Percentiles rank a stretch among this genome's conserved stretches.
Conservation (phyloP, 2,113 vertebrate species). For the Callaeas wilsoni region DNA sequence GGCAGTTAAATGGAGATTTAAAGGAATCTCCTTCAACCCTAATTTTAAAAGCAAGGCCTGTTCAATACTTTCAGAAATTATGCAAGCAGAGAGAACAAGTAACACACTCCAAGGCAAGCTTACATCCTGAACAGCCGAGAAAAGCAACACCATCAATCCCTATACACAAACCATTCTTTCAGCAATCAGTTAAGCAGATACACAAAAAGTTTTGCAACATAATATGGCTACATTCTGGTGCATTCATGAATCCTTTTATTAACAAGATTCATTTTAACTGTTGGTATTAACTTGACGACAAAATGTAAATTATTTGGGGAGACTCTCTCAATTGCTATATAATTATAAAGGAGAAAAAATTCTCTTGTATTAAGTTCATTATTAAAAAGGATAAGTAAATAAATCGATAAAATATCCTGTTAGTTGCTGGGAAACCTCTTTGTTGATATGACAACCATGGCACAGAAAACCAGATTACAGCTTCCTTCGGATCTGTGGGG, state of each 20-base stretch:
- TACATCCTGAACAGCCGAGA: neutral
- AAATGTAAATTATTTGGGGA: slow-evolving; percentile 51
- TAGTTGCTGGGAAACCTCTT: slow-evolving; percentile 74
- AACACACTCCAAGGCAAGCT: neutral
- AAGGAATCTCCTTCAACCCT: neutral
- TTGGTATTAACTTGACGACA: slow-evolving; percentile 54
- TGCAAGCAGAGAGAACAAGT: neutral
- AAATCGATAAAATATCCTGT: slow-evolving; percentile 67
- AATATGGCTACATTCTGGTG: slow-evolving; percentile 10
- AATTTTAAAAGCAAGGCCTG: neutral
- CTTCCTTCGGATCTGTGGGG: slow-evolving; percentile 36
- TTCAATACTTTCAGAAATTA: neutral
- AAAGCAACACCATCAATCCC: neutral
- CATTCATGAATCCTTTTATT: slow-evolving; percentile 57
- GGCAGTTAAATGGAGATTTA: neutral
- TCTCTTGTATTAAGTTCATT: slow-evolving; percentile 49
- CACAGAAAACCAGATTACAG: slow-evolving; percentile 63
- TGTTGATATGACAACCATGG: slow-evolving; percentile 78
- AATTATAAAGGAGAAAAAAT: slow-evolving; percentile 14
- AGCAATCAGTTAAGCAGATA: slow-evolving; percentile 33
- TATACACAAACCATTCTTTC: neutral
- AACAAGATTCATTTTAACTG: slow-evolving; percentile 48
- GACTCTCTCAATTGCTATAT: slow-evolving; percentile 58
- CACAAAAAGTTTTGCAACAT: neutral
- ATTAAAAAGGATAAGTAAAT: slow-evolving; percentile 66